Percentiles rank a stretch among this genome's conserved stretches.
phyloP scores from a whole-genome alignment of 23 tunicate genomes.

The Trididemnum miniatum region DNA sequence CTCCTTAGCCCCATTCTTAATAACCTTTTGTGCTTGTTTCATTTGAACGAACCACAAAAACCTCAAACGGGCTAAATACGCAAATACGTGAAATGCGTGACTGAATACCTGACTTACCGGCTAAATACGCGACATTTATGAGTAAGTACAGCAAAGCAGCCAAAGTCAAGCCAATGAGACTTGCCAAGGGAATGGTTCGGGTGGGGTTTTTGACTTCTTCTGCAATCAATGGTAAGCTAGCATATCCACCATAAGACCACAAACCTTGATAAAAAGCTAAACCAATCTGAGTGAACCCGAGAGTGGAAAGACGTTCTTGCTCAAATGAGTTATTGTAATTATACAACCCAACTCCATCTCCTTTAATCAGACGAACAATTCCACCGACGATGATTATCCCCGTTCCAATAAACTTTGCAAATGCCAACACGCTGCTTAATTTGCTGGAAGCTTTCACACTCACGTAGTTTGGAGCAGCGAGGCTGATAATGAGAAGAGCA shows the following conservation, averaged over 20 bases:
- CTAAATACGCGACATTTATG: conserved; percentile 62
- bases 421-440: conserved; percentile 35
- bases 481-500: background rate
- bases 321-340: conserved; percentile 50
- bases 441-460: conserved; percentile 50
- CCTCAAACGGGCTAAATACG: too few species aligned
- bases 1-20: too few species aligned
- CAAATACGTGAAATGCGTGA: too few species aligned
- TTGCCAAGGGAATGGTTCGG: conserved; percentile 55
- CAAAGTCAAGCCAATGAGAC: conserved; percentile 48
- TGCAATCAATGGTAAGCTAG: conserved; percentile 34
- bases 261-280: conserved; percentile 76
- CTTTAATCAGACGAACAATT: conserved; percentile 32
- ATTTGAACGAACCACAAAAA: too few species aligned
- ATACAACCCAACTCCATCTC: conserved; percentile 35
- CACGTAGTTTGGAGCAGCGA: conserved; percentile 32
- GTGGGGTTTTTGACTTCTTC: conserved; percentile 69
- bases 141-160: conserved; percentile 57
- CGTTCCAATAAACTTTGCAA: conserved; percentile 68
- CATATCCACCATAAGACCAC: conserved; percentile 84
- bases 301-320: conserved; percentile 29
- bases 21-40: too few species aligned
- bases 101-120: too few species aligned
- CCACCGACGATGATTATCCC: conserved; percentile 66
- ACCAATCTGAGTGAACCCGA: conserved; percentile 52